phyloP scores from a whole-genome alignment of 2,113 vertebrate genomes.

The Cichladusa arquata region DNA sequence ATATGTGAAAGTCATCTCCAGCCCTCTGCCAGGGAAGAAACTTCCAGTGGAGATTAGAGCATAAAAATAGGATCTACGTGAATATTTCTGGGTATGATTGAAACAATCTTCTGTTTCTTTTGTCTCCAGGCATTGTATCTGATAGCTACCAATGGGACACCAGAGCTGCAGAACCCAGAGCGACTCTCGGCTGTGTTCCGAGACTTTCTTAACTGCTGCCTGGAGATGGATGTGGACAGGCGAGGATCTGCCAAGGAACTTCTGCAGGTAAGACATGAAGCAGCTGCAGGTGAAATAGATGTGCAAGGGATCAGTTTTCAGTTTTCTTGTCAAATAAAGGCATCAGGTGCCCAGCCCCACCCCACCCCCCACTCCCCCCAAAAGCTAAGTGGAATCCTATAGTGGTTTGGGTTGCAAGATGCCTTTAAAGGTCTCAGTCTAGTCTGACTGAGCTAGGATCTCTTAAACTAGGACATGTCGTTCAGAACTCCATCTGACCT shows the following conservation, averaged over 20 bases:
- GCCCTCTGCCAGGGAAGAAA: background rate
- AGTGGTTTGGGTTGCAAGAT: background rate
- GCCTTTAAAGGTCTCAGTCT: background rate
- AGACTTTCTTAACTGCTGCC: slow-evolving; percentile 95
- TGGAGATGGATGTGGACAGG: slow-evolving; percentile 98
- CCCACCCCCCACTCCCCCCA: too few species aligned
- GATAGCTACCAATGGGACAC: slow-evolving; percentile 97
- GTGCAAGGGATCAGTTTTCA: fast-evolving
- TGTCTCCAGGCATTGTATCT: slow-evolving; percentile 89
- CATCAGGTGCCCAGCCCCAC: too few species aligned
- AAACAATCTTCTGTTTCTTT: background rate
- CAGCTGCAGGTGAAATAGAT: background rate
- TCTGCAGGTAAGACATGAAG: slow-evolving; percentile 82
- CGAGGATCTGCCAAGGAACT: slow-evolving; percentile 95
- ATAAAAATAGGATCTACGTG: fast-evolving
- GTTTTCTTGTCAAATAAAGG: background rate
- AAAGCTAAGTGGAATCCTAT: background rate
- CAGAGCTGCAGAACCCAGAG: slow-evolving; percentile 97
- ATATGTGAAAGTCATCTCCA: background rate
- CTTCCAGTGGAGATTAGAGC: background rate
- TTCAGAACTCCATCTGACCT: background rate
- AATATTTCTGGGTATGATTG: background rate
- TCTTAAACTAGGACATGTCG: background rate
- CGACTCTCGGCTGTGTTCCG: slow-evolving; percentile 92
- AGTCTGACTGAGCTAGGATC: background rate